phyloP scores from a whole-genome alignment of 2,113 vertebrate genomes.

The Anolis sagrei region DNA sequence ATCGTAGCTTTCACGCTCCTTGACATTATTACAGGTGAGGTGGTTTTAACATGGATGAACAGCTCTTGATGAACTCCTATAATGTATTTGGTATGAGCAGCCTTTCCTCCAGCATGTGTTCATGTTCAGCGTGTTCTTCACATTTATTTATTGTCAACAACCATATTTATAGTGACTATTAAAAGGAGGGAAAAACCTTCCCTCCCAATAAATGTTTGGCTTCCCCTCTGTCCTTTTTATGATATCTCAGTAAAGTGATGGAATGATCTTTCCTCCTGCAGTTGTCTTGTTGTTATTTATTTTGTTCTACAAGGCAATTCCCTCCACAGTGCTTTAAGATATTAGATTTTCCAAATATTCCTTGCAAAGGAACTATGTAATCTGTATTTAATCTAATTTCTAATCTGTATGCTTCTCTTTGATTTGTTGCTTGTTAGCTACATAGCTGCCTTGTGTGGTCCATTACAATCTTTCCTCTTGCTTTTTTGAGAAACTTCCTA shows the following conservation, averaged over 20 bases:
- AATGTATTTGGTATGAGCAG: slow-evolving; percentile 67
- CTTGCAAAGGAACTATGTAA: slow-evolving; percentile 3
- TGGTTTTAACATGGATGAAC: slow-evolving; percentile 75
- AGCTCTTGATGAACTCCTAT: slow-evolving; percentile 67
- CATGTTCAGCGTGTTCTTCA: slow-evolving; percentile 49
- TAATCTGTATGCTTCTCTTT: slow-evolving; percentile 1
- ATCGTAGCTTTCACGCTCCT: slow-evolving; percentile 68
- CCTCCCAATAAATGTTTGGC: slow-evolving; percentile 71
- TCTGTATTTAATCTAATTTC: neutral
- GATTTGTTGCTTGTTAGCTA: slow-evolving; percentile 18
- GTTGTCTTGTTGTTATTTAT: slow-evolving; percentile 39
- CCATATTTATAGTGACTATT: slow-evolving; percentile 73
- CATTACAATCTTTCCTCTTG: slow-evolving; percentile 1
- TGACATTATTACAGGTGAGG: slow-evolving; percentile 66
- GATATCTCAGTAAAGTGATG: slow-evolving; percentile 51
- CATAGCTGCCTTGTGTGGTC: slow-evolving; percentile 6
- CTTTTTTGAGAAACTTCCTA: slow-evolving; percentile 2
- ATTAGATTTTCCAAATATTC: slow-evolving; percentile 21
- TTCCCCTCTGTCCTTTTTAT: slow-evolving; percentile 68
- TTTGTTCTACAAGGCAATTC: slow-evolving; percentile 31
- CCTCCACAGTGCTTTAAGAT: slow-evolving; percentile 16
- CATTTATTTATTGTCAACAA: slow-evolving; percentile 69
- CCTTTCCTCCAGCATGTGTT: slow-evolving; percentile 63
- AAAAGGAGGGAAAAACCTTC: slow-evolving; percentile 50
- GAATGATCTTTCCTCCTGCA: slow-evolving; percentile 47